Conservation (phyloP, 2,113 vertebrate genomes). For the Lichenostomus cassidix region DNA sequence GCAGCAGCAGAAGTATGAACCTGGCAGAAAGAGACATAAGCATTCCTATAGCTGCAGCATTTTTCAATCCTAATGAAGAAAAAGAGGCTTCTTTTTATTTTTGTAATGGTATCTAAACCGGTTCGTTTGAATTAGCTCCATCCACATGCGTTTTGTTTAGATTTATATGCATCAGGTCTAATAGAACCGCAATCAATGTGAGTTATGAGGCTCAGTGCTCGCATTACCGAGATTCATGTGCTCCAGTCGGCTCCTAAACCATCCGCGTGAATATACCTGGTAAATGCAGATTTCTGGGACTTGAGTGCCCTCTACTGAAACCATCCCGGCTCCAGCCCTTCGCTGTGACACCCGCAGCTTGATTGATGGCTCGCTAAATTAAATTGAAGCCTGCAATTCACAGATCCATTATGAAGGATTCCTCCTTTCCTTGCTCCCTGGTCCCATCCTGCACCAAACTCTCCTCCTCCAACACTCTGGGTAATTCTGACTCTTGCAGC, state of each 20-base stretch:
- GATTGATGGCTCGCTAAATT: background rate
- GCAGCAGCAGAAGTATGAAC: constrained; percentile 23
- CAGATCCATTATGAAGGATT: rapidly evolving
- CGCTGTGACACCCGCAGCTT: background rate
- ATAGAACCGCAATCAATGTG: constrained; percentile 83
- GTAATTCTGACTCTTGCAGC: background rate
- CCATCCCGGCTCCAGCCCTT: constrained; percentile 67
- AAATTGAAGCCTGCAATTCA: background rate
- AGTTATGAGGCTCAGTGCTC: constrained; percentile 85
- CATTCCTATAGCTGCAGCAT: background rate
- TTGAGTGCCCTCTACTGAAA: constrained; percentile 91
- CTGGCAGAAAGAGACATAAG: background rate
- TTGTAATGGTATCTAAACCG: constrained; percentile 54
- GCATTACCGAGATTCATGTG: constrained; percentile 88
- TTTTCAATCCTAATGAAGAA: constrained; percentile 44
- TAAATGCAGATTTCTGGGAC: constrained; percentile 81
- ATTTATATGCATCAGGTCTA: constrained; percentile 83
- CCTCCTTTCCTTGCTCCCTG: background rate
- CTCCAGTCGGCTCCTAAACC: constrained; percentile 77
- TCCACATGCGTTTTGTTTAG: constrained; percentile 79
- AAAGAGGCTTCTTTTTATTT: constrained; percentile 9
- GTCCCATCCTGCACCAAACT: rapidly evolving
- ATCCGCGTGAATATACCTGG: constrained; percentile 60
- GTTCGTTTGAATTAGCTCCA: constrained; percentile 76
- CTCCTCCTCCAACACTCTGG: background rate